A percentile compares a stretch with the other conserved stretches of the same genome.
Evolutionary conservation across 1,140 invertebrate genomes (phyloP).

Genomic region (Sitobion miscanthi): DNA sequence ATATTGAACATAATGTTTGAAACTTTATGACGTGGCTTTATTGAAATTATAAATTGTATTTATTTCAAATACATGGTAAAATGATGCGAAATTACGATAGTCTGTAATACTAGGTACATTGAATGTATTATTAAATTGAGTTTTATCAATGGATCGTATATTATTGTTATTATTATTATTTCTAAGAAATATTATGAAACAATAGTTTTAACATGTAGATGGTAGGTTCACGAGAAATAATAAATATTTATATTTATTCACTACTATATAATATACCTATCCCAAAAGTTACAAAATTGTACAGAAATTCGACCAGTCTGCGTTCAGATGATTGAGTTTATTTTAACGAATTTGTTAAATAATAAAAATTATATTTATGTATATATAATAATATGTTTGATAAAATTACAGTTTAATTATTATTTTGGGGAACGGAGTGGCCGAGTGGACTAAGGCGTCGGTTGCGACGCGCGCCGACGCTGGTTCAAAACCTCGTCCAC

Average conservation of each 20-base stretch:
- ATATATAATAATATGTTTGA: too few species aligned
- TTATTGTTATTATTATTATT: neutral
- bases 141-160: neutral
- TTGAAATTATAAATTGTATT: neutral
- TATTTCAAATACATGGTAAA: neutral
- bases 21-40: neutral
- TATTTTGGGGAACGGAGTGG: too few species aligned
- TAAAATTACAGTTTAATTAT: too few species aligned
- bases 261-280: too few species aligned
- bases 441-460: too few species aligned
- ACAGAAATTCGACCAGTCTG: too few species aligned
- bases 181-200: neutral
- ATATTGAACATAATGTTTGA: neutral
- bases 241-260: neutral
- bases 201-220: neutral
- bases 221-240: neutral
- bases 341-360: too few species aligned
- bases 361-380: too few species aligned
- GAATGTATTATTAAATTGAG: neutral
- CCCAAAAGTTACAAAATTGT: too few species aligned
- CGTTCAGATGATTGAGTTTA: too few species aligned
- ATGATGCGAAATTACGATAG: neutral
- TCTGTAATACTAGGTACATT: neutral
- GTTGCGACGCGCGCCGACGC: too few species aligned
- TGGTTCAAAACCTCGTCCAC: too few species aligned